A percentile compares a stretch with the other conserved stretches of the same genome.
Evolutionary conservation across 2,888 invertebrate genomes (phyloP).

Genomic region (Diarsia brunnea): DNA sequence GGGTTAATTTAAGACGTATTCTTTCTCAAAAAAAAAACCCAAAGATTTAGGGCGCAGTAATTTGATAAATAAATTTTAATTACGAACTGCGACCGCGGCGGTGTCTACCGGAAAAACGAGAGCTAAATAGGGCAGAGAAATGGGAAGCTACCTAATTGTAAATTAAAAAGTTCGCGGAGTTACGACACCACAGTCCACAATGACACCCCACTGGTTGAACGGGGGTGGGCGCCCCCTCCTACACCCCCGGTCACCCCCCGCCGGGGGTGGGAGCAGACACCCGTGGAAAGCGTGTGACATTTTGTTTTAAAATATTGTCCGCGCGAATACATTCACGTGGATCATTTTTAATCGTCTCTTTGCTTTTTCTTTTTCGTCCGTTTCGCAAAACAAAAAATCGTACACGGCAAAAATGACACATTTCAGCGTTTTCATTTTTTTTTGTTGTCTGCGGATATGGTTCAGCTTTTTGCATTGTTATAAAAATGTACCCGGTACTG

Average conservation of each 20-base stretch:
- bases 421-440: conserved; percentile 65
- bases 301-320: conserved; percentile 91
- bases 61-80: conserved; percentile 90
- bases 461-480: conserved; percentile 56
- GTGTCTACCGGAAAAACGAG: conserved; percentile 89
- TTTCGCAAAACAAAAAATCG: conserved; percentile 64
- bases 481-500: conserved; percentile 35
- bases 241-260: conserved; percentile 61
- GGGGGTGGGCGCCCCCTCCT: conserved; percentile 72
- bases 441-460: conserved; percentile 55
- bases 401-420: conserved; percentile 60
- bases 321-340: conserved; percentile 89
- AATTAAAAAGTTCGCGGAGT: conserved; percentile 91
- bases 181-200: conserved; percentile 91
- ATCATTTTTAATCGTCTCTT: conserved; percentile 88
- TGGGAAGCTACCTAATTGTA: conserved; percentile 91
- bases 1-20: conserved; percentile 56
- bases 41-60: conserved; percentile 80
- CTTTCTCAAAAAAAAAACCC: conserved; percentile 70
- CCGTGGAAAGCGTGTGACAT: conserved; percentile 90
- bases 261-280: conserved; percentile 81
- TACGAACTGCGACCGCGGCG: conserved; percentile 81
- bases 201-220: conserved; percentile 84
- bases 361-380: conserved; percentile 80
- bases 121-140: conserved; percentile 91